Base-by-base conservation (phyloP, 2,888 invertebrate genomes). In the Dione juno region DNA sequence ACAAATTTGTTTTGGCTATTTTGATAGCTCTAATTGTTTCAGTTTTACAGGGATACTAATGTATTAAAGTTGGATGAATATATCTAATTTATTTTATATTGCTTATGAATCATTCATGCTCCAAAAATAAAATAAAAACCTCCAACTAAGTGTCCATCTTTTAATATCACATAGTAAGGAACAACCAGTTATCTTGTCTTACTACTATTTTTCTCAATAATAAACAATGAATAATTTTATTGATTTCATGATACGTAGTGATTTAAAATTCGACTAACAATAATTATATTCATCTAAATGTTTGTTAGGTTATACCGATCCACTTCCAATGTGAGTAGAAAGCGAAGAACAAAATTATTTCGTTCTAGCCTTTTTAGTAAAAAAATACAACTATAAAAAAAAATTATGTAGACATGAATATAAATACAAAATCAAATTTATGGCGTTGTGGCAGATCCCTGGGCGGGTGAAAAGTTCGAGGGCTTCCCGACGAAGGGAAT, bases 1-100 rank as follows among this genome's bases (percentile, higher is more conserved):
- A 50, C 63, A 58, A 68, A 63, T 69, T 70, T 73, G 59, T 63
- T 69, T 69, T 67, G 64, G 53, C 64, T 66, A 58, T 53, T 64
- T 53, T 63, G 37, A 58, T 63, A 54, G 37, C 43, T n/a, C 41
- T 53, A 66, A 64, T 67, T 52, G 52, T 68, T 67, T 64, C 37
- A 64, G 19, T 37, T 64, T 16, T 50, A 40, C 16, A 37, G 10
- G 6, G 50, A 64, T 40, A 35, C 13, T 37, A 9, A 16, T 28
- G 28, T 28, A 14, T 28, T 13, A 10, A 6, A 13, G 14, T 8
- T 43, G 43, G 21, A 50, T 14, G 13, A 8, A 21, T 19, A 43
- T 59, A 14, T n/a, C 10, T 16, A 10, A 54, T 54, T 8, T 54
- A 35, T 54, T n/a, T 14, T n/a, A 54, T n/a, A 3, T 19, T 50